Conservation (phyloP, 2,113 vertebrate genomes). For the Ramphastos sulfuratus region DNA sequence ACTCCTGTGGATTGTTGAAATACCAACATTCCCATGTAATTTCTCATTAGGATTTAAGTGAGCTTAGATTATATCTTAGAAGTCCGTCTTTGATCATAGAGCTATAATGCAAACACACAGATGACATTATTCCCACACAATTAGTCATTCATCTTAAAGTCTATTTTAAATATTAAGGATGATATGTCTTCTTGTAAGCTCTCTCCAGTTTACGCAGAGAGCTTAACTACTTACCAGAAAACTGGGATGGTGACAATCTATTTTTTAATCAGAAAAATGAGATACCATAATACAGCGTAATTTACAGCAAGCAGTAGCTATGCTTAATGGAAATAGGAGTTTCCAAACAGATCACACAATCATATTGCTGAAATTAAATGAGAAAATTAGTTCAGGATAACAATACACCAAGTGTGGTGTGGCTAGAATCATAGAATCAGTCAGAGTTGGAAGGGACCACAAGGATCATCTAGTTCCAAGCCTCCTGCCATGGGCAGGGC, state of each 20-base stretch:
- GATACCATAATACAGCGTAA: background rate
- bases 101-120: slow-evolving; percentile 40
- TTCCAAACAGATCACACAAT: background rate
- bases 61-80: slow-evolving; percentile 57
- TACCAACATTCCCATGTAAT: slow-evolving; percentile 65
- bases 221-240: background rate
- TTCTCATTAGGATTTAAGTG: slow-evolving; percentile 64
- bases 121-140: slow-evolving; percentile 64
- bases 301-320: background rate
- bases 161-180: slow-evolving; percentile 48
- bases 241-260: background rate
- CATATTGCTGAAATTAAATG: background rate
- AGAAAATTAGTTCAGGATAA: slow-evolving; percentile 1
- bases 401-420: background rate
- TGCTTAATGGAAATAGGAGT: background rate
- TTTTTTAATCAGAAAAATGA: slow-evolving; percentile 1
- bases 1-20: slow-evolving; percentile 62
- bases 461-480: no score
- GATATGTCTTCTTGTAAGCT: slow-evolving; percentile 42
- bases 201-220: slow-evolving; percentile 31
- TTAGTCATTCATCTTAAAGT: slow-evolving; percentile 51
- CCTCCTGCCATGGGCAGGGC: no score
- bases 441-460: no score
- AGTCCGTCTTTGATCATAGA: slow-evolving; percentile 44
- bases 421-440: no score